Conservation (phyloP, 2,888 invertebrate species). For the Drosophila fulvimacula region DNA sequence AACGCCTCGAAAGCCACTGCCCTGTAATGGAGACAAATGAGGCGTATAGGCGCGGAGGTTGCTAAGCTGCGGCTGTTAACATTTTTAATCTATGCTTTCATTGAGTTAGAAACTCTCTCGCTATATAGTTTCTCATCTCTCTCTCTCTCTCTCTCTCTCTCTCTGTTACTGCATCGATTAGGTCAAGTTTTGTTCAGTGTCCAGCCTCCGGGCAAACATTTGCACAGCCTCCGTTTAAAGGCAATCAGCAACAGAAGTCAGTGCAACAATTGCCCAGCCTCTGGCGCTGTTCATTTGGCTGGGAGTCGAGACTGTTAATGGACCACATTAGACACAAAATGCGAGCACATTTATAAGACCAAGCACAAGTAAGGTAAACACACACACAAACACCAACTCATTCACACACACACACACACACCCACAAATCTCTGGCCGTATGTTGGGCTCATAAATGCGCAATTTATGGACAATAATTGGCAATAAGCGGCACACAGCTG, state of each 20-base stretch:
- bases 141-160: neutral
- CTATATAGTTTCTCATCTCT: neutral
- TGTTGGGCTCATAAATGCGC: slow-evolving; percentile 64
- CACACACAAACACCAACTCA: slow-evolving; percentile 18
- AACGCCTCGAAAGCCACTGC: slow-evolving; percentile 36
- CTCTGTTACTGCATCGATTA: slow-evolving; percentile 21
- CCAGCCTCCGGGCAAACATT: slow-evolving; percentile 59
- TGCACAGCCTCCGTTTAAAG: slow-evolving; percentile 35
- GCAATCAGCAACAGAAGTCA: slow-evolving; percentile 60
- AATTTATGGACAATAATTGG: slow-evolving; percentile 82
- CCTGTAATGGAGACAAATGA: slow-evolving; percentile 8
- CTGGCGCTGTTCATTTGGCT: slow-evolving; percentile 29
- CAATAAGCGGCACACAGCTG: slow-evolving; percentile 78
- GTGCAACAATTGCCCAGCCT: slow-evolving; percentile 50
- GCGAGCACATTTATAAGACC: slow-evolving; percentile 62
- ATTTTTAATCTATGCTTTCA: neutral
- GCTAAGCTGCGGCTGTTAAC: neutral
- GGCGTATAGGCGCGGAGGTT: slow-evolving; percentile 1
- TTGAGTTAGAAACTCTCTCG: neutral
- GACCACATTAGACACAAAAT: slow-evolving; percentile 73
- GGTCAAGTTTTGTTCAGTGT: slow-evolving; percentile 34
- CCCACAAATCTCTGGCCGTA: slow-evolving; percentile 2
- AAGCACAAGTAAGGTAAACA: slow-evolving; percentile 66
- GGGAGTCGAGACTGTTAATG: slow-evolving; percentile 54
- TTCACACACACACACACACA: slow-evolving; percentile 4